A percentile compares a stretch with the other conserved stretches of the same genome.
phyloP scores from a whole-genome alignment of 1,140 invertebrate genomes.

The Teleopsis dalmanni region DNA sequence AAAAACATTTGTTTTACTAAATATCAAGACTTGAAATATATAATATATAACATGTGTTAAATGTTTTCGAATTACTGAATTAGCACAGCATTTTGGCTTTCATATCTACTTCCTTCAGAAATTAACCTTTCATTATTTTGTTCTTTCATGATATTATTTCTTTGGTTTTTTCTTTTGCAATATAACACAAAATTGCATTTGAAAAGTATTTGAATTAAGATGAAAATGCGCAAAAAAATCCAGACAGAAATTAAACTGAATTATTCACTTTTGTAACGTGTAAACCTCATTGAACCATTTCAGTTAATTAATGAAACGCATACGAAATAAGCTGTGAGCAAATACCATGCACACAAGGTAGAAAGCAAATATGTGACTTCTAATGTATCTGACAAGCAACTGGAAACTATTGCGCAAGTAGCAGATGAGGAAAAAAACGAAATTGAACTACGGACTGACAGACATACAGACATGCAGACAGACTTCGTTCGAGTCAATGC shows the following conservation, averaged over 20 bases:
- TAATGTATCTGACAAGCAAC: background rate
- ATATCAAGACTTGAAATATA: background rate
- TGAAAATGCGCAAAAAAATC: too few species aligned
- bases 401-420: conserved; percentile 2
- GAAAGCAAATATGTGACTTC: background rate
- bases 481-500: too few species aligned
- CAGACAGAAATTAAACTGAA: conserved; percentile 42
- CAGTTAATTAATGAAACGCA: conserved; percentile 40
- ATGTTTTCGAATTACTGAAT: background rate
- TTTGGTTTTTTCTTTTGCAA: background rate
- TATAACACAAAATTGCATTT: background rate
- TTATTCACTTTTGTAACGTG: conserved; percentile 44
- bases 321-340: conserved; percentile 2
- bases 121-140: too few species aligned
- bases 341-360: conserved; percentile 1
- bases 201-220: too few species aligned
- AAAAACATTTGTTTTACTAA: background rate
- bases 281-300: conserved; percentile 39
- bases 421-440: background rate
- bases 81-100: background rate
- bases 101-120: background rate
- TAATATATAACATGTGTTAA: background rate
- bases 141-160: too few species aligned
- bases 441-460: background rate
- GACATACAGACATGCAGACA: background rate